phyloP scores from a whole-genome alignment of 1,140 invertebrate species.

The Drosophila pallidifrons region DNA sequence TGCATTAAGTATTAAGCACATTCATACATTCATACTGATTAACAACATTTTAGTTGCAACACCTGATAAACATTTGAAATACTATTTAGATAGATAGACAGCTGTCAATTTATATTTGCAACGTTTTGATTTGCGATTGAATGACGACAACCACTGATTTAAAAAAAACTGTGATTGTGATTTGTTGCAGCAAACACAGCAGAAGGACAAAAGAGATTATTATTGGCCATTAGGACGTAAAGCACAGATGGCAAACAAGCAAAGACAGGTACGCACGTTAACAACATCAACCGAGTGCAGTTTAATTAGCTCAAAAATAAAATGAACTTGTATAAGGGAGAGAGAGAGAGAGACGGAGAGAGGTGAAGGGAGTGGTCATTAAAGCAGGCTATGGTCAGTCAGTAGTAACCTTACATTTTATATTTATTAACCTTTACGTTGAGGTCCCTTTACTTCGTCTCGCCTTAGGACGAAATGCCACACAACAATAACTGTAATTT shows the following conservation, averaged over 20 bases:
- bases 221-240: slow-evolving; percentile 41
- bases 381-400: slow-evolving; percentile 30
- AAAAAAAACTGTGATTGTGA: background rate
- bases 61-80: background rate
- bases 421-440: slow-evolving; percentile 78
- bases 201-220: slow-evolving; percentile 31
- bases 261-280: slow-evolving; percentile 55
- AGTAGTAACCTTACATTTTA: slow-evolving; percentile 71
- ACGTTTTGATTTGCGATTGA: background rate
- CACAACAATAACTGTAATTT: slow-evolving; percentile 81
- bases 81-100: background rate
- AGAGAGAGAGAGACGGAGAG: background rate
- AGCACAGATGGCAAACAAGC: slow-evolving; percentile 31
- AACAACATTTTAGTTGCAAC: background rate
- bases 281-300: slow-evolving; percentile 65
- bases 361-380: slow-evolving; percentile 27
- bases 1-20: background rate
- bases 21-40: background rate
- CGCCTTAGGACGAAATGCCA: background rate
- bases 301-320: slow-evolving; percentile 82
- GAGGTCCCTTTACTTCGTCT: slow-evolving; percentile 24
- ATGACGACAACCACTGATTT: background rate
- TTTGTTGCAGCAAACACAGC: background rate
- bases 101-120: background rate
- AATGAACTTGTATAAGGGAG: slow-evolving; percentile 62